Evolutionary conservation across 1,140 invertebrate genomes (phyloP), one percentile per base, ranked within the genome.

Genomic region (Pissodes strobi): DNA sequence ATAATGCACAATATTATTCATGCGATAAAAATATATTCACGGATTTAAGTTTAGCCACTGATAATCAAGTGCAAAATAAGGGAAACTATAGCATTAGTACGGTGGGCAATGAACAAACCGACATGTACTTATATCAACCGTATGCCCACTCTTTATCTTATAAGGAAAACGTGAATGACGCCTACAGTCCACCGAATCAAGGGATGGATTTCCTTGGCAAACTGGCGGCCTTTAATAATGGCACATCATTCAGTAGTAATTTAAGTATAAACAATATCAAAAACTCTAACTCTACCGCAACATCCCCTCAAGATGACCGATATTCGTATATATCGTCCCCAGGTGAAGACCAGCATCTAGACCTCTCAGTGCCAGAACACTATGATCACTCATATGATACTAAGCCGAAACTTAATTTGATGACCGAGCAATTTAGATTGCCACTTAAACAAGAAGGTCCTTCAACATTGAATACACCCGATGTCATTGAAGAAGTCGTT

Each of bases 401-500:
- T 10, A 59, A 39, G 25, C 17, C 25, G 2, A 59, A n/a, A n/a
- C 22, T 66, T 6, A 63, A 59, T 18, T 22, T 56, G 8, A 52
- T 66, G 13, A 21, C 37, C 1, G 41, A 64, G 0, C 30, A 27
- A 6, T 38, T 51, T 12, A 66, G 64, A 58, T 64, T 43, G 8
- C 37, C 56, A 6, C 23, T 43, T 17, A 52, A 45, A 17, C 48
- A 52, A n/a, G 63, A 53, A 43, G 34, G 9, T 19, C 21, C 48
- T 10, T 38, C 41, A n/a, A 41, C 49, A 8, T 34, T 74, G 3
- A 70, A 71, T 37, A 76, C 74, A 4, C 74, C 74, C 0, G 73
- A 71, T 55, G 66, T 76, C 17, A 72, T 76, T 19, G 70, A 73
- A 9, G 71, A 70, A 18, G 69, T 73, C 12, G 67, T 64, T 41